Conservation (phyloP, 2,113 vertebrate genomes). For the Pseudonaja textilis region DNA sequence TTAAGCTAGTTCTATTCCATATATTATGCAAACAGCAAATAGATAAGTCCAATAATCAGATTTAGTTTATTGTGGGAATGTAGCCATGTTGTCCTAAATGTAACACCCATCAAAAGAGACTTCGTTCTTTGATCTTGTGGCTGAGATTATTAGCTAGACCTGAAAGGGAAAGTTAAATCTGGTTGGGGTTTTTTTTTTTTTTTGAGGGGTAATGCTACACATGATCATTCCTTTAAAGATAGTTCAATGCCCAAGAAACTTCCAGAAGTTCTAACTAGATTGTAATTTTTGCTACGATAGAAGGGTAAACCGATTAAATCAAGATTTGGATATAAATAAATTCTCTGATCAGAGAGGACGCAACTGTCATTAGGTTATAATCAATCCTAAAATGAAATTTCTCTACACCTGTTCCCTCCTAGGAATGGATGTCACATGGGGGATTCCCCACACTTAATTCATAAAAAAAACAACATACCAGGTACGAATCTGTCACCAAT, state of each 20-base stretch:
- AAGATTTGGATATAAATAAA: background rate
- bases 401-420: background rate
- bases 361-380: background rate
- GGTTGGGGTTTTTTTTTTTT: too few species aligned
- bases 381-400: background rate
- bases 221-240: background rate
- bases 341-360: background rate
- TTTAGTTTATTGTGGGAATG: background rate
- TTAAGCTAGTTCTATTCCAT: background rate
- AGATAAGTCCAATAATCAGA: background rate
- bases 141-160: background rate
- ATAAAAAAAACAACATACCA: background rate
- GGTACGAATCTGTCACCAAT: background rate
- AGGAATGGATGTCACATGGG: background rate
- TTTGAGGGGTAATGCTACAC: background rate
- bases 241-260: background rate
- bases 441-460: background rate
- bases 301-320: background rate
- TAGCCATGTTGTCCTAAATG: background rate
- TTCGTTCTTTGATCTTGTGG: background rate
- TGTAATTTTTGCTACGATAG: background rate
- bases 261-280: background rate
- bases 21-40: background rate
- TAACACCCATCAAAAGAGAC: too few species aligned
- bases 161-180: background rate